phyloP scores from a whole-genome alignment of 2,797 vertebrate species.

The Caiman crocodilus region DNA sequence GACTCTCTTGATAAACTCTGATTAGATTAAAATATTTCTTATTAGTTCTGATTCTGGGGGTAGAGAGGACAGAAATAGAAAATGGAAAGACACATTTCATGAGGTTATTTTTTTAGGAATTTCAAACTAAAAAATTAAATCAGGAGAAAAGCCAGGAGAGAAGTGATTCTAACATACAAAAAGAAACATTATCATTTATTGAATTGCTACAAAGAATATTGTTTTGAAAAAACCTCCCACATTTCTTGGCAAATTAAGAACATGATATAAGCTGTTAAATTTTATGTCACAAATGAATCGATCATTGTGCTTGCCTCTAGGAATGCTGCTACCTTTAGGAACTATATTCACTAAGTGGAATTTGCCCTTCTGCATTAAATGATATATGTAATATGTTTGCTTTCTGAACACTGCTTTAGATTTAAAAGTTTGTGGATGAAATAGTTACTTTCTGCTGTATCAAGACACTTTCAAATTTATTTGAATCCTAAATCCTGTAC shows the following conservation, averaged over 20 bases:
- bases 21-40: background rate
- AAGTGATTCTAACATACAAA: background rate
- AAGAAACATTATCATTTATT: background rate
- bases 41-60: background rate
- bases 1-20: background rate
- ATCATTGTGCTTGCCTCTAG: background rate
- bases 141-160: background rate
- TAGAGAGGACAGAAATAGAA: background rate
- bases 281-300: background rate
- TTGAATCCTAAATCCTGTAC: background rate
- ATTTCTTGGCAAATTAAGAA: background rate
- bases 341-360: background rate
- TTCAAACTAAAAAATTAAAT: background rate
- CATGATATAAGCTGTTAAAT: background rate
- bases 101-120: background rate
- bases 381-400: background rate
- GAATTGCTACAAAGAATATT: background rate
- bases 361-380: background rate
- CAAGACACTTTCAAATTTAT: background rate
- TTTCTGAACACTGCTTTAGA: background rate
- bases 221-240: background rate
- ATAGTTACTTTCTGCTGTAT: background rate
- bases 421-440: background rate
- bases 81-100: background rate
- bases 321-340: accelerated